Conservation (phyloP, 2,888 invertebrate species). For the Drosophila testacea region DNA sequence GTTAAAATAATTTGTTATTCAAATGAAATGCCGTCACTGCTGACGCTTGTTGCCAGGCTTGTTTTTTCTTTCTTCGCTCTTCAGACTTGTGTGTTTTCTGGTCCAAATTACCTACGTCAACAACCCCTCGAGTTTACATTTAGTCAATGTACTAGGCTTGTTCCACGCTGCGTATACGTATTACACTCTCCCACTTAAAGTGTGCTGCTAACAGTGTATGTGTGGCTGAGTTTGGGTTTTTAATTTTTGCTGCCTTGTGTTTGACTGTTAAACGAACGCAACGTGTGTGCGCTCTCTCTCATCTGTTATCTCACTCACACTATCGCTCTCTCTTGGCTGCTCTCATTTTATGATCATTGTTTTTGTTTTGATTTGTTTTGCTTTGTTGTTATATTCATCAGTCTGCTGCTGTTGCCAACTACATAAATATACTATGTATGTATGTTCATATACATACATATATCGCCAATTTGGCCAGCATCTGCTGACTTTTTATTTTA, state of each 20-base stretch:
- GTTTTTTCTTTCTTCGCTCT: constrained; percentile 24
- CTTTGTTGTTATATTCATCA: constrained; percentile 31
- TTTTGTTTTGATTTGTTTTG: constrained; percentile 34
- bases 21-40: constrained; percentile 63
- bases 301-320: constrained; percentile 15
- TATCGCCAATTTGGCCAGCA: constrained; percentile 65
- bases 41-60: constrained; percentile 61
- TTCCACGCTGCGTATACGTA: constrained; percentile 72
- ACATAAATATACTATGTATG: constrained; percentile 33
- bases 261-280: constrained; percentile 45
- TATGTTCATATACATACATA: constrained; percentile 3
- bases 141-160: constrained; percentile 69
- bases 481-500: constrained; percentile 61
- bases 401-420: constrained; percentile 51
- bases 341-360: constrained; percentile 22
- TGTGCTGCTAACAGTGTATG: background rate
- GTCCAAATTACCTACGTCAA: constrained; percentile 73
- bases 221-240: constrained; percentile 19
- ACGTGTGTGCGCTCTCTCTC: constrained; percentile 19
- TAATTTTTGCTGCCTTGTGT: constrained; percentile 38
- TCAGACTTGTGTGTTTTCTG: constrained; percentile 29
- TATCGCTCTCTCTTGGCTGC: constrained; percentile 11
- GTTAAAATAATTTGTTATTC: constrained; percentile 69
- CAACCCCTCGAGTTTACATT: constrained; percentile 70
- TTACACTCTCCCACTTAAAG: constrained; percentile 11